Base-by-base conservation (phyloP, 2,888 invertebrate genomes). In the Drosophila flavopinicola region DNA sequence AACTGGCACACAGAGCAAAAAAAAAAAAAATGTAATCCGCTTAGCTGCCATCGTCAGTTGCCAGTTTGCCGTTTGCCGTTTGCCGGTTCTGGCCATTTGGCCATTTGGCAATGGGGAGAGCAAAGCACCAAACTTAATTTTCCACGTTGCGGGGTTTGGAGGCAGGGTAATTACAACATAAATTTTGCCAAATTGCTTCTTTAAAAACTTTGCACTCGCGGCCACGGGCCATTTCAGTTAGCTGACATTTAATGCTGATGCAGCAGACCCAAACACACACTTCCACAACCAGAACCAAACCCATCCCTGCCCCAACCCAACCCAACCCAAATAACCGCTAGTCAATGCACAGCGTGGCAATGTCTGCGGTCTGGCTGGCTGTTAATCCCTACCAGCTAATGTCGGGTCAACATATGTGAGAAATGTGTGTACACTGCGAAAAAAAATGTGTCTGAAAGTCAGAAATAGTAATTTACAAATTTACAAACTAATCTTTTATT, bases 131-230 rank as follows among this genome's bases (percentile, higher is more conserved):
- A 86, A 84, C 87, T 83, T 83, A 78, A 85, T 87, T 83, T 83
- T 58, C 79, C 78, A 76, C 67, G 60, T 42, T 44, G 30, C 54
- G 11, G 23, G 20, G 10, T 6, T 30, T 7, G 13, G 20, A 9
- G 6, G 15, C 6, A 15, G 32, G 48, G 49, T 85, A 79, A 79
- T 79, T 79, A 79, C 79, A 75, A 68, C 79, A 79, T 79, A 83
- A 83, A 85, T 85, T 85, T 79, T 68, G 48, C 66, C 83, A 78
- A 79, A 85, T 85, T 85, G 85, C 85, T 78, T 59, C 75, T 85
- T 78, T 65, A 67, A 78, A 83, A 71, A 78, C 30, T 65, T 54
- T 58, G 48, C 57, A 53, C 30, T 35, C 39, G 66, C 76, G 45
- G 24, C 67, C 38, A 41, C 33, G 10, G 56, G 44, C 37, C 61